A percentile compares a stretch with the other conserved stretches of the same genome.
phyloP scores from a whole-genome alignment of 1,140 invertebrate genomes.

The Drosophila ambigua region DNA sequence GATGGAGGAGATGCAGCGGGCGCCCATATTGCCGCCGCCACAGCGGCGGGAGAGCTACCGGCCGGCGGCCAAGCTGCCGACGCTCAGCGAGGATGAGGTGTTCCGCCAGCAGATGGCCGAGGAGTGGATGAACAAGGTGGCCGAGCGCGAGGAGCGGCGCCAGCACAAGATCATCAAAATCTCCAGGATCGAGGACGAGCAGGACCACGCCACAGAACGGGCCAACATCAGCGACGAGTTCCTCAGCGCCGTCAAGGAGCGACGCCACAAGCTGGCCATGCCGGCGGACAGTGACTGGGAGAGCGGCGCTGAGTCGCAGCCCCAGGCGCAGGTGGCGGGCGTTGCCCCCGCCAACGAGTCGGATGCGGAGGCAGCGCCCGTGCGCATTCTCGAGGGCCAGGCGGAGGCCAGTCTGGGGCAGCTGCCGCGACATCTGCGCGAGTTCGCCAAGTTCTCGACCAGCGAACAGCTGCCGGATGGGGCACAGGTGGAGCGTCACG shows the following conservation, averaged over 20 bases:
- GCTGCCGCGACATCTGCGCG: conserved; percentile 90
- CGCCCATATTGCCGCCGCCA: conserved; percentile 59
- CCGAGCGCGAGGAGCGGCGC: conserved; percentile 90
- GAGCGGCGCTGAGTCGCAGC: conserved; percentile 82
- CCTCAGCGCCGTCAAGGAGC: conserved; percentile 87
- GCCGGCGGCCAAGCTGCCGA: conserved; percentile 77
- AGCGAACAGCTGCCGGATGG: conserved; percentile 68
- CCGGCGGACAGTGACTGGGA: conserved; percentile 83
- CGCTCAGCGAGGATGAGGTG: conserved; percentile 86
- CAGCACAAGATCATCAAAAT: conserved; percentile 92
- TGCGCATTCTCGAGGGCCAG: conserved; percentile 84
- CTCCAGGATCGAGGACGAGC: conserved; percentile 74
- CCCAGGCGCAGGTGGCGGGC: conserved; percentile 78
- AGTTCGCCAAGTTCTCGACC: conserved; percentile 86
- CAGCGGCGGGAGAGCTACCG: conserved; percentile 62
- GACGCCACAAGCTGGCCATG: conserved; percentile 75
- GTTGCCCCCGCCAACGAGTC: conserved; percentile 80
- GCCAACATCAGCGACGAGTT: conserved; percentile 89
- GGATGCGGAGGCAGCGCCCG: conserved; percentile 85
- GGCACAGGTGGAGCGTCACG: conserved; percentile 62
- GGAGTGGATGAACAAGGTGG: conserved; percentile 91
- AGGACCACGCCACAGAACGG: conserved; percentile 83
- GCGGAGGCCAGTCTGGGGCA: conserved; percentile 86
- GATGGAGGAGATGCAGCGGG: conserved; percentile 80
- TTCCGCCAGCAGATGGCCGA: conserved; percentile 91